phyloP scores from a whole-genome alignment of 2,113 vertebrate genomes.

The Platichthys stellatus region DNA sequence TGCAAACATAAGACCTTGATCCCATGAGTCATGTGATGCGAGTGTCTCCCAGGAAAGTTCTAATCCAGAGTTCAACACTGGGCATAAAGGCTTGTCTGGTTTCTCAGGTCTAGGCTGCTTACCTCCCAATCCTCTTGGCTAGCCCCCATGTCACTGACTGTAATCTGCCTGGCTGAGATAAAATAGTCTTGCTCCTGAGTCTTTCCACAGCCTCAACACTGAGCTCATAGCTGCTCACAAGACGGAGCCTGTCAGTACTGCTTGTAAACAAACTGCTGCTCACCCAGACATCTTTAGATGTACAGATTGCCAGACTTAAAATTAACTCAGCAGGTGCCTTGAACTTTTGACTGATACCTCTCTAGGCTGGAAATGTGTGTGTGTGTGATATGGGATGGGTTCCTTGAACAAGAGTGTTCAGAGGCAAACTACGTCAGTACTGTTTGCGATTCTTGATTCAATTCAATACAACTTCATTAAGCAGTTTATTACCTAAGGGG shows the following conservation, averaged over 20 bases:
- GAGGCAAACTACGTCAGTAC: constrained; percentile 42
- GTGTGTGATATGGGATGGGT: background rate
- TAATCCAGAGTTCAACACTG: constrained; percentile 72
- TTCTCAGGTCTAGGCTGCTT: constrained; percentile 79
- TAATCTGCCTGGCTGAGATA: constrained; percentile 74
- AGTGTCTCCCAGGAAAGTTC: constrained; percentile 66
- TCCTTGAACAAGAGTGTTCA: constrained; percentile 39
- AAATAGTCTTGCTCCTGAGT: constrained; percentile 32
- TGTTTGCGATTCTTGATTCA: constrained; percentile 48
- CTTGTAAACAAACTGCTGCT: constrained; percentile 57
- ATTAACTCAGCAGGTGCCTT: constrained; percentile 32
- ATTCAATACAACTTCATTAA: constrained; percentile 46
- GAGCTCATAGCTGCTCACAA: constrained; percentile 38
- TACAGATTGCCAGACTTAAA: constrained; percentile 33
- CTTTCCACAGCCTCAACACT: constrained; percentile 37
- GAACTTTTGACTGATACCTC: constrained; percentile 62
- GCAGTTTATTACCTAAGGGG: constrained; percentile 29
- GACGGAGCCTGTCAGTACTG: constrained; percentile 28
- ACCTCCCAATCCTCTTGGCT: constrained; percentile 83
- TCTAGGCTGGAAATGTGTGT: constrained; percentile 16
- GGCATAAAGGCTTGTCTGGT: constrained; percentile 79
- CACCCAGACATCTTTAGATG: constrained; percentile 42
- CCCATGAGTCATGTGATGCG: constrained; percentile 63
- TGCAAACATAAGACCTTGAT: constrained; percentile 72
- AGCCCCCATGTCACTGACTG: constrained; percentile 58